Evolutionary conservation across 2,113 vertebrate genomes (phyloP).

Genomic region (Neolamprologus falcicula): DNA sequence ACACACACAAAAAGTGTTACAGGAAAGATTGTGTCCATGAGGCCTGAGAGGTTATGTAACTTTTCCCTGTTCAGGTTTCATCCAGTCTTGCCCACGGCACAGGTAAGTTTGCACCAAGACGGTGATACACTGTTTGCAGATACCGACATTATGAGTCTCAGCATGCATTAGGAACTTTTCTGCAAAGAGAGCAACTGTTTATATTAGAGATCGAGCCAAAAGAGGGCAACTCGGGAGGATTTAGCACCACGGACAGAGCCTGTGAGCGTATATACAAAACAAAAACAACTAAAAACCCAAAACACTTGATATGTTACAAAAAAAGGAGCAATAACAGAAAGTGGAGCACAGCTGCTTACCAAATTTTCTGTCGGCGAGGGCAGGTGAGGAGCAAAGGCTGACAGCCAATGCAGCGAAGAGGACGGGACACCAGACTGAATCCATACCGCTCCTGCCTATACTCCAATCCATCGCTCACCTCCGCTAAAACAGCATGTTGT

Average conservation of each 20-base stretch:
- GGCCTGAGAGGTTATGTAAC: constrained; percentile 42
- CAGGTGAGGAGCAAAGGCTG: constrained; percentile 48
- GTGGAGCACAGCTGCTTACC: constrained; percentile 52
- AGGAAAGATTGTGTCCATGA: neutral
- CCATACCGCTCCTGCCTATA: constrained; percentile 48
- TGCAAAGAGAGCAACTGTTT: neutral
- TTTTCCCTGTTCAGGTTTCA: neutral
- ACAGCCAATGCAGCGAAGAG: constrained; percentile 54
- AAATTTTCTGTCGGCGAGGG: constrained; percentile 57
- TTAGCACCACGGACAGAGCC: neutral
- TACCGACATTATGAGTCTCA: neutral
- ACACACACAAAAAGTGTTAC: neutral
- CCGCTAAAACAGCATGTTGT: constrained; percentile 50
- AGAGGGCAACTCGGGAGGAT: neutral
- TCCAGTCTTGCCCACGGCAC: neutral
- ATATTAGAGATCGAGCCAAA: neutral
- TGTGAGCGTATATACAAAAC: neutral
- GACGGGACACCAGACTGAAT: constrained; percentile 50
- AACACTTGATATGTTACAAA: neutral
- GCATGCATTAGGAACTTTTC: constrained; percentile 8
- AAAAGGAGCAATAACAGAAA: neutral
- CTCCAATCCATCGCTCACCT: constrained; percentile 53
- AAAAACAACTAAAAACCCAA: neutral
- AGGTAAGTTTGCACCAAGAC: neutral
- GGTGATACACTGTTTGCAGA: neutral